Evolutionary conservation across 2,888 invertebrate genomes (phyloP).

Genomic region (Neoitamus cyanurus): DNA sequence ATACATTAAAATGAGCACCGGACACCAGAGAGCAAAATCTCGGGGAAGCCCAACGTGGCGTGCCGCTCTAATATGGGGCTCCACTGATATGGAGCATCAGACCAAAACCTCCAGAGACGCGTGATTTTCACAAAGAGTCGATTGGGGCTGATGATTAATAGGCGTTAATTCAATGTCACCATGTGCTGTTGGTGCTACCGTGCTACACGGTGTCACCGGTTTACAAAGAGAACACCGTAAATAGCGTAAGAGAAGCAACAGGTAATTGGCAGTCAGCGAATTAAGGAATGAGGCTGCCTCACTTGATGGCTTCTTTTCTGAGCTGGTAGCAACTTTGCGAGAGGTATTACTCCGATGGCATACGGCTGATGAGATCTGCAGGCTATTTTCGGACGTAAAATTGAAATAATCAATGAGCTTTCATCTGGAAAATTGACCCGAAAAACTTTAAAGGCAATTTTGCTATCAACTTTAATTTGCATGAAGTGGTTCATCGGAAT

Average conservation of each 20-base stretch:
- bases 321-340: not conserved
- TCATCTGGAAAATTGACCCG: not conserved
- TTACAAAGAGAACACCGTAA: not conserved
- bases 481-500: not conserved
- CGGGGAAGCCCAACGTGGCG: not conserved
- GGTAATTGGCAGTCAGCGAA: not conserved
- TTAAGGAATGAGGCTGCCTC: not conserved
- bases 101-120: not conserved
- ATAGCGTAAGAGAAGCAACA: conserved; percentile 4
- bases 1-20: not conserved
- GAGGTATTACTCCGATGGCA: not conserved
- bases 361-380: not conserved
- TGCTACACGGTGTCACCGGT: not conserved
- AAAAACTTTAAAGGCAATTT: not conserved
- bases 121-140: not conserved
- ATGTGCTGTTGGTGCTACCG: not conserved
- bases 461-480: not conserved
- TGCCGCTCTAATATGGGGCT: not conserved
- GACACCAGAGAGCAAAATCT: conserved; percentile 12
- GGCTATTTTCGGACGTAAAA: not conserved
- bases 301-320: not conserved
- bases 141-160: not conserved
- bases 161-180: conserved; percentile 18
- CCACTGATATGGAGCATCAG: not conserved
- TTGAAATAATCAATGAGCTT: not conserved